phyloP scores from a whole-genome alignment of 2,797 vertebrate species.

The Hydrolagus colliei region DNA sequence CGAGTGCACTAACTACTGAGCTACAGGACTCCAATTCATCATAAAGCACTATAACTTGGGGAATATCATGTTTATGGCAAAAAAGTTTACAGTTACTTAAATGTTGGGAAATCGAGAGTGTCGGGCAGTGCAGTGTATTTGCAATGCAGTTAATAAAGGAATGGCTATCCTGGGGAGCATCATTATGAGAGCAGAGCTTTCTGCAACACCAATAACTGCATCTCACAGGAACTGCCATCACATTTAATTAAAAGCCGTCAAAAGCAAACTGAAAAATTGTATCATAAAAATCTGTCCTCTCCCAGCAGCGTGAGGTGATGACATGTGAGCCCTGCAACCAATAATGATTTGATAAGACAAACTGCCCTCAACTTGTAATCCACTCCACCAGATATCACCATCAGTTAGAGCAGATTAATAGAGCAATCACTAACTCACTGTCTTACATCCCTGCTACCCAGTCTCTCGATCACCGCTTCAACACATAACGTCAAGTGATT shows the following conservation, averaged over 20 bases:
- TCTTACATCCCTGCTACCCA: conserved; percentile 48
- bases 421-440: conserved; percentile 45
- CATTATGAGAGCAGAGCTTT: conserved; percentile 57
- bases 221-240: conserved; percentile 57
- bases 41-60: conserved; percentile 44
- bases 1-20: no score
- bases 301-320: conserved; percentile 51
- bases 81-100: conserved; percentile 62
- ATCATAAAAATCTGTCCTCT: conserved; percentile 53
- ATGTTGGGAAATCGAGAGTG: conserved; percentile 64
- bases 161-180: conserved; percentile 36
- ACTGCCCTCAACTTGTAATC: conserved; percentile 52
- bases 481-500: conserved; percentile 21
- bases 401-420: conserved; percentile 60
- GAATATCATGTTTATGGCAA: conserved; percentile 50
- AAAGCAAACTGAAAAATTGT: conserved; percentile 64
- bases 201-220: conserved; percentile 54
- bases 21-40: conserved; percentile 40
- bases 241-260: conserved; percentile 71
- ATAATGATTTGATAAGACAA: conserved; percentile 56
- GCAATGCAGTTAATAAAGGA: conserved; percentile 51
- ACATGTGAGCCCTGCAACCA: conserved; percentile 47
- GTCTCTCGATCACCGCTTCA: conserved; percentile 36
- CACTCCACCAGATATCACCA: conserved; percentile 54
- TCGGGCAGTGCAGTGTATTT: conserved; percentile 53